Conservation (phyloP, 1,140 invertebrate genomes). For the Wiebesia pumilae region DNA sequence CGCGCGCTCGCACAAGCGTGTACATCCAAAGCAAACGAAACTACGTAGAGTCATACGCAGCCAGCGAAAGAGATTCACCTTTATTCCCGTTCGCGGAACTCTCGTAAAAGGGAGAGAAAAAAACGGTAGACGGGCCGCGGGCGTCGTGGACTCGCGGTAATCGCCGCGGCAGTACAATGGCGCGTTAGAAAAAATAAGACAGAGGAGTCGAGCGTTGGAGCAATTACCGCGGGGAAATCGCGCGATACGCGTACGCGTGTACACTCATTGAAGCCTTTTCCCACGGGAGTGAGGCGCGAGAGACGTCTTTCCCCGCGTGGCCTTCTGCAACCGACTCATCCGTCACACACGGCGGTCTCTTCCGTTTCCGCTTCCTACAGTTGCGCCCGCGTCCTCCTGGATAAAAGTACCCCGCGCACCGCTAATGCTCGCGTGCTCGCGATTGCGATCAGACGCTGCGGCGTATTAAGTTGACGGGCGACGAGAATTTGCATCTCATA, state of each 20-base stretch:
- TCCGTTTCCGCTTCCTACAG: constrained; percentile 61
- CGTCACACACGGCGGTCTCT: constrained; percentile 56
- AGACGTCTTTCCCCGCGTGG: neutral
- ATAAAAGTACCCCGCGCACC: too few species aligned
- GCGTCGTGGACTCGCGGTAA: neutral
- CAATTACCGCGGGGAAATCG: constrained; percentile 36
- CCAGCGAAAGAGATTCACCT: constrained; percentile 10
- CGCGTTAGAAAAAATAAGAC: constrained; percentile 17
- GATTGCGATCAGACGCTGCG: neutral
- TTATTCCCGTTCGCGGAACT: constrained; percentile 28
- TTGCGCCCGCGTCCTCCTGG: too few species aligned
- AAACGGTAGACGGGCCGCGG: neutral
- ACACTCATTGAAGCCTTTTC: constrained; percentile 25
- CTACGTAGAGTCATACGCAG: neutral
- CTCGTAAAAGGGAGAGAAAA: neutral
- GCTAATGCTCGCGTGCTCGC: neutral
- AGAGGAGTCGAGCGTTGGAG: too few species aligned
- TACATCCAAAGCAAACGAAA: too few species aligned
- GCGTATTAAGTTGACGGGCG: neutral
- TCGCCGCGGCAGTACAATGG: constrained; percentile 52
- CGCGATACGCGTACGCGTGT: neutral
- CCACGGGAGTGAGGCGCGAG: constrained; percentile 15
- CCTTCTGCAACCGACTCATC: constrained; percentile 24
- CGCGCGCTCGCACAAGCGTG: neutral
- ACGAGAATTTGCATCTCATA: constrained; percentile 14